phyloP scores from a whole-genome alignment of 2,888 invertebrate genomes.

The Metacarcinus magister region DNA sequence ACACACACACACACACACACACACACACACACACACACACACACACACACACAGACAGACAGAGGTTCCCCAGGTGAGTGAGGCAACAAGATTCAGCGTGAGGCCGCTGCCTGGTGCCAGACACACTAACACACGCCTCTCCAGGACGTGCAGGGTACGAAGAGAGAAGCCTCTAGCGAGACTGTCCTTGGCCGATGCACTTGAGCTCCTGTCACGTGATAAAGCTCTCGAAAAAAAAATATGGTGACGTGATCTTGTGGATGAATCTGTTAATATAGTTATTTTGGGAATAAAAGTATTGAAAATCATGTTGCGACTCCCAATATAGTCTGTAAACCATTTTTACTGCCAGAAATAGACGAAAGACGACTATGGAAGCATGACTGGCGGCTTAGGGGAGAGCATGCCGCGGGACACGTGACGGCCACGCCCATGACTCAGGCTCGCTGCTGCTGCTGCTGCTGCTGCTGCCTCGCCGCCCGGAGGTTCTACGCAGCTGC shows the following conservation, averaged over 20 bases:
- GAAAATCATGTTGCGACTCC: neutral
- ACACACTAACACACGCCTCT: neutral
- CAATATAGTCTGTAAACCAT: neutral
- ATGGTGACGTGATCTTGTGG: neutral
- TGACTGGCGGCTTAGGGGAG: neutral
- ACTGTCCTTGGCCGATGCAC: conserved; percentile 14
- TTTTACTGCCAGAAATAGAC: neutral
- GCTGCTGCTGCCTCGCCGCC: neutral
- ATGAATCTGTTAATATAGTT: neutral
- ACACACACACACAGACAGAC: conserved; percentile 1
- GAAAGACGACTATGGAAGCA: neutral
- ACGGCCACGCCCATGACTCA: conserved; percentile 36
- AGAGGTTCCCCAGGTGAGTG: neutral
- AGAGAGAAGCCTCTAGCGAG: neutral
- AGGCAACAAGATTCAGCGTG: conserved; percentile 18
- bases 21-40: conserved; percentile 59
- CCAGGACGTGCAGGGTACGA: conserved; percentile 28
- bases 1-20: conserved; percentile 64
- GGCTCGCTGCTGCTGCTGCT: neutral
- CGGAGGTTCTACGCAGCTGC: neutral
- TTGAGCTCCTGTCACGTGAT: conserved; percentile 8
- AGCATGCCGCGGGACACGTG: conserved; percentile 45
- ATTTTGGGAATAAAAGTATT: neutral
- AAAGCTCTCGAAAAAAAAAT: neutral
- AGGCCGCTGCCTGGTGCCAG: neutral